Evolutionary conservation across 2,888 invertebrate genomes (phyloP).

Genomic region (Oeneis ivallda): DNA sequence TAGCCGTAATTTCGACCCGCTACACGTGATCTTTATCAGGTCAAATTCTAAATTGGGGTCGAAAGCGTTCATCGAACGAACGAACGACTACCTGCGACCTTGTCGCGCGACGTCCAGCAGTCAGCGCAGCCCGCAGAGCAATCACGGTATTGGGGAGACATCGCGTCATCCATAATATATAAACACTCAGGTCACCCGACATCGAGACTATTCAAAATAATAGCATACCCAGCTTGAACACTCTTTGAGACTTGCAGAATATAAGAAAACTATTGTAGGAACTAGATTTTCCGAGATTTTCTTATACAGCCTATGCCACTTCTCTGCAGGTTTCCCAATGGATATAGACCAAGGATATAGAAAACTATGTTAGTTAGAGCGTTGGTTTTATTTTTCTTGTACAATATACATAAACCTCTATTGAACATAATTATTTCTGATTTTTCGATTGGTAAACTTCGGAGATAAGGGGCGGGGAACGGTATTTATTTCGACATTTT

Average conservation of each 20-base stretch:
- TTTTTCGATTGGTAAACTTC: too few relatives aligned
- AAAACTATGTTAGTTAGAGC: too few relatives aligned
- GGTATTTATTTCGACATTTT: too few relatives aligned
- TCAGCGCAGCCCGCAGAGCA: slow-evolving; percentile 20
- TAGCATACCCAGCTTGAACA: slow-evolving; percentile 1
- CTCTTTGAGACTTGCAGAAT: neutral
- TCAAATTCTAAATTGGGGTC: slow-evolving; percentile 69
- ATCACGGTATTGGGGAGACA: slow-evolving; percentile 33
- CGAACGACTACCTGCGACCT: slow-evolving; percentile 48
- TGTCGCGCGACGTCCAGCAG: slow-evolving; percentile 30
- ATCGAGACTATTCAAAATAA: slow-evolving; percentile 29
- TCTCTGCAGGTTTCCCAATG: too few relatives aligned
- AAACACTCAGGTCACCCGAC: slow-evolving; percentile 18
- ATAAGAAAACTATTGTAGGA: neutral
- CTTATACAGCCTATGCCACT: too few relatives aligned
- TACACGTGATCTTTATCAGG: slow-evolving; percentile 58
- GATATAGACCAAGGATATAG: too few relatives aligned
- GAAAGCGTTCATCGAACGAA: slow-evolving; percentile 59
- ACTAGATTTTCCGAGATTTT: too few relatives aligned
- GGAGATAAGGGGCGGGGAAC: too few relatives aligned
- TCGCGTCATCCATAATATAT: slow-evolving; percentile 17
- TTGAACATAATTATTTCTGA: too few relatives aligned
- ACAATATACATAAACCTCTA: too few relatives aligned
- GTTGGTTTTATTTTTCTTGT: too few relatives aligned
- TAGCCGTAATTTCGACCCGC: neutral